Evolutionary conservation across 2,113 vertebrate genomes (phyloP).

Genomic region (Asarcornis scutulata): DNA sequence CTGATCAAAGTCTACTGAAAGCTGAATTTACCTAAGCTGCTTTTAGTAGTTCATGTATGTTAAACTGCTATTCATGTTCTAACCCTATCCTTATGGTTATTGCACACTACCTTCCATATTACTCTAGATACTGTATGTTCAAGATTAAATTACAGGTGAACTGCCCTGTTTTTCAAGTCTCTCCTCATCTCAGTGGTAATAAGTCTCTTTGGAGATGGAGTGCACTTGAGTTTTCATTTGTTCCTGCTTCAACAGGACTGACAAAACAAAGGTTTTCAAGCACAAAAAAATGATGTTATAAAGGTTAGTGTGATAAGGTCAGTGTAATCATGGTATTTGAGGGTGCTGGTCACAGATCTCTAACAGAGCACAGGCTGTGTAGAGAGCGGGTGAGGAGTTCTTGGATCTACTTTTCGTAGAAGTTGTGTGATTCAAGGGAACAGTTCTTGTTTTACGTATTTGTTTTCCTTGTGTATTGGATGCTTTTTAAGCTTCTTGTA

Average conservation of each 20-base stretch:
- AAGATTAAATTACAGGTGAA: not conserved
- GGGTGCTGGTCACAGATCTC: not conserved
- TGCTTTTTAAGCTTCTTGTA: not conserved
- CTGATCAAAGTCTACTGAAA: not conserved
- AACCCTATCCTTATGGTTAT: not conserved
- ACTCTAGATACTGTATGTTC: not conserved
- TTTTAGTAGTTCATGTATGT: not conserved
- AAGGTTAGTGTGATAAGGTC: not conserved
- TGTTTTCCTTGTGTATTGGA: not conserved
- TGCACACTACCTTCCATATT: not conserved
- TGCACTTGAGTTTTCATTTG: slow-evolving; percentile 10
- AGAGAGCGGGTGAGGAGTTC: not conserved
- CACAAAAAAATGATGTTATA: not conserved
- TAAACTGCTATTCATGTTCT: not conserved
- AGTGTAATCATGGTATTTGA: not conserved
- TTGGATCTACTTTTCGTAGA: not conserved
- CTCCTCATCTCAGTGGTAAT: not conserved
- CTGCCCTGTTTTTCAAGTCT: not conserved
- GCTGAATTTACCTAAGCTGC: not conserved
- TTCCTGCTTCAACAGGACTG: not conserved
- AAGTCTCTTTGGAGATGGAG: not conserved
- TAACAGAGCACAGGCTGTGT: not conserved
- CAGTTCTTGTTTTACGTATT: not conserved
- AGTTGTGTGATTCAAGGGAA: not conserved
- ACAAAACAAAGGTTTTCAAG: not conserved